Evolutionary conservation across 2,113 vertebrate species (phyloP), one percentile per base, ranked within the genome.

Genomic region (Apeltes quadracus): DNA sequence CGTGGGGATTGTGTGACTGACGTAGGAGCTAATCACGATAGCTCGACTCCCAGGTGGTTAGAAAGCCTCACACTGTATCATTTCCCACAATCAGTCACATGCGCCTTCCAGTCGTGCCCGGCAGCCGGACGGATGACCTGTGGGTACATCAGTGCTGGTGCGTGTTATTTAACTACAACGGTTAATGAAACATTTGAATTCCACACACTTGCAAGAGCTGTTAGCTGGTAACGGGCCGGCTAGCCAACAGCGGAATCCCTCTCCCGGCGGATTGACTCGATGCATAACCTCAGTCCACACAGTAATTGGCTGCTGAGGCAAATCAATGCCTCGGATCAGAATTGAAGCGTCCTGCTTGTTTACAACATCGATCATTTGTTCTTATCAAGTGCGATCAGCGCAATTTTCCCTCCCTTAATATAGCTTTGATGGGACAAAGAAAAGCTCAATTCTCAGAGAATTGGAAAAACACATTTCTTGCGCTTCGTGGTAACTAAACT

Each of bases 391-490:
- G 61, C 66, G 79, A 92, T 93, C 92, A 73, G 82, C 89, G 84
- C 85, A 90, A 88, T 88, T 89, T 87, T 83, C 89, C 82, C 76
- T 92, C 82, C 88, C 72, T 86, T 93, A 92, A 93, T 92, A 88
- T 87, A 91, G 84, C 86, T 90, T 89, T 93, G 91, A 90, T 88
- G 87, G 91, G 83, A 91, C 85, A 90, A 91, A 90, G 88, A 90
- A 92, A 92, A 90, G 90, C 91, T 91, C 83, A 87, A 89, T 92
- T 93, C 86, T 90, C 72, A 27, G 85, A 86, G 89, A 91, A 92
- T 88, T 91, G 91, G 90, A 92, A 93, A n/a, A 94, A 91, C 87
- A 92, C 91, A 90, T 93, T 93, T 93, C 86, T 91, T 82, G 87
- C 69, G 87, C 88, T 87, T 90, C 61, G 87, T 87, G 88, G 89